These are phyloP conservation scores for Equus przewalskii DNA, from an alignment of 2,113 vertebrate genomes.

Conservation along the genomic window DNA sequence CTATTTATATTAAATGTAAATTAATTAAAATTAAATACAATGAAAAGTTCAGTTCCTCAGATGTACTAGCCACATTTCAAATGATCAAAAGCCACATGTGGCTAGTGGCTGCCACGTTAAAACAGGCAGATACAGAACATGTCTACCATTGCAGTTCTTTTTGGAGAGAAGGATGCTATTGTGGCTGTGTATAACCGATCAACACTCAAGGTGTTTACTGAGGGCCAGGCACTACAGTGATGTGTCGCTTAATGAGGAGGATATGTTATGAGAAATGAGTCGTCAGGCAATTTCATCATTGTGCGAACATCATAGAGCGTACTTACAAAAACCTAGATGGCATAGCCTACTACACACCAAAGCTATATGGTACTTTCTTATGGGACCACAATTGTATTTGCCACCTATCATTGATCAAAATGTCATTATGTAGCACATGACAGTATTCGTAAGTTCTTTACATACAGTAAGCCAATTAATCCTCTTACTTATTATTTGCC, in stretches of 20 bases:
- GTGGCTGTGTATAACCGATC: not conserved
- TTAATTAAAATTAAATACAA: not conserved
- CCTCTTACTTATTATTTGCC: not conserved
- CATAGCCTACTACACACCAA: too few species aligned
- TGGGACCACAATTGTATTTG: too few species aligned
- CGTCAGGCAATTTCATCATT: too few species aligned
- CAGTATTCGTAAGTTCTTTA: not conserved
- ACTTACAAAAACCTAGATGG: too few species aligned
- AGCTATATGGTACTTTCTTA: too few species aligned
- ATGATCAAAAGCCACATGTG: not conserved
- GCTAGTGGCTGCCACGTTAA: not conserved
- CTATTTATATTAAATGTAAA: not conserved
- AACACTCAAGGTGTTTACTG: not conserved
- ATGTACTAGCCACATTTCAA: not conserved
- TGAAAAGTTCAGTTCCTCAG: not conserved
- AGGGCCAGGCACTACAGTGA: not conserved
- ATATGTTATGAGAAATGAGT: too few species aligned
- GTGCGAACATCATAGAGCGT: too few species aligned
- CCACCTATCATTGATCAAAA: too few species aligned
- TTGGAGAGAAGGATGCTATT: not conserved
- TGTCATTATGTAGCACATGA: too few species aligned
- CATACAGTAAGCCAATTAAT: not conserved
- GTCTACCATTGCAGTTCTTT: not conserved
- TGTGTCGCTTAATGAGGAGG: too few species aligned
- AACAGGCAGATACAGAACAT: too few species aligned